Evolutionary conservation across 2,797 vertebrate species (phyloP).

Genomic region (Gymnothorax reevesii): DNA sequence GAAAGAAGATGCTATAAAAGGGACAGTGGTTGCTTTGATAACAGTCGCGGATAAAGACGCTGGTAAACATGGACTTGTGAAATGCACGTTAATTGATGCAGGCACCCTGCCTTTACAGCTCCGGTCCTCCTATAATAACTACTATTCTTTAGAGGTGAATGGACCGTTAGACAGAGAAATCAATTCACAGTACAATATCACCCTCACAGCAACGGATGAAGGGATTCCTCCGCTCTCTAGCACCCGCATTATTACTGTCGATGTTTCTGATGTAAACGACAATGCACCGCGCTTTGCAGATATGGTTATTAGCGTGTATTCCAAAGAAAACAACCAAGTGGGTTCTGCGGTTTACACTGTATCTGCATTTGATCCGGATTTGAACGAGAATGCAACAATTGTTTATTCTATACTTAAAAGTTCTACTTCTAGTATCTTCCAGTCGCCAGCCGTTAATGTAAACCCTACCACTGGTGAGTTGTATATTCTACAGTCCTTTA

Average conservation of each 20-base stretch:
- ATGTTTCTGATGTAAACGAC: conserved; percentile 60
- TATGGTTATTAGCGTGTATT: conserved; percentile 58
- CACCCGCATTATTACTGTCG: conserved; percentile 38
- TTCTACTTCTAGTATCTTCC: conserved; percentile 20
- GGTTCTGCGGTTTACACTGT: conserved; percentile 61
- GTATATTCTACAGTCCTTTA: not conserved
- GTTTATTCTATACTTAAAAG: conserved; percentile 50
- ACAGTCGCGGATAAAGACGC: conserved; percentile 76
- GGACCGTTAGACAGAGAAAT: conserved; percentile 51
- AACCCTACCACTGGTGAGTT: too few relatives aligned
- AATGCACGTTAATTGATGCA: conserved; percentile 43
- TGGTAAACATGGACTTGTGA: conserved; percentile 66
- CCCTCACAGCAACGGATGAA: conserved; percentile 68
- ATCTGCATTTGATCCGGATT: conserved; percentile 71
- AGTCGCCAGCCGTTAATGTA: conserved; percentile 32
- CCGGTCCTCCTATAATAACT: conserved; percentile 44
- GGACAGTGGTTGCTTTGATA: conserved; percentile 72
- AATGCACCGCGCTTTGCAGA: conserved; percentile 72
- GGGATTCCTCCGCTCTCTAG: conserved; percentile 57
- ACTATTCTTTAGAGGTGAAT: conserved; percentile 54
- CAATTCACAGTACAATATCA: conserved; percentile 57
- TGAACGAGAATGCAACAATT: conserved; percentile 52
- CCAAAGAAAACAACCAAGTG: conserved; percentile 74
- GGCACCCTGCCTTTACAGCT: conserved; percentile 48
- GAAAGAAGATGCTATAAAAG: conserved; percentile 68